Conservation (phyloP, 2,888 invertebrate genomes). For the Nomada flava region DNA sequence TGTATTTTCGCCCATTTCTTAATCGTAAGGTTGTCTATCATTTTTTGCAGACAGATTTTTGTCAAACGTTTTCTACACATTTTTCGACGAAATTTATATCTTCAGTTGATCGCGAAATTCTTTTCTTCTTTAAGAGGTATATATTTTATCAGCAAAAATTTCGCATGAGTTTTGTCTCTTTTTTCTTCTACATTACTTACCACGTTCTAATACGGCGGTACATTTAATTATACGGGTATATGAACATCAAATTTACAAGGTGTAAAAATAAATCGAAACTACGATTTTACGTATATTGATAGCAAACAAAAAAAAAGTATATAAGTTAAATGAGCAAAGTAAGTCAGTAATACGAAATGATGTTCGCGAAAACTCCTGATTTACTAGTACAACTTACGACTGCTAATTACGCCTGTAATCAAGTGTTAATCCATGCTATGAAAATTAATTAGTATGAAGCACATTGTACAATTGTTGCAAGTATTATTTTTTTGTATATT, state of each 20-base stretch:
- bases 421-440: constrained; percentile 39
- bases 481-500: background rate
- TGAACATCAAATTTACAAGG: constrained; percentile 41
- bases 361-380: constrained; percentile 59
- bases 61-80: background rate
- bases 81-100: background rate
- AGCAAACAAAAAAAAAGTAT: background rate
- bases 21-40: background rate
- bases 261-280: constrained; percentile 16
- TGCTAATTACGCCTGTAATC: constrained; percentile 49
- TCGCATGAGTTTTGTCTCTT: background rate
- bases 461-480: constrained; percentile 24
- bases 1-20: background rate
- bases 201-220: constrained; percentile 23
- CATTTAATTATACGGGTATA: constrained; percentile 51
- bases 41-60: background rate
- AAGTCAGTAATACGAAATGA: constrained; percentile 35
- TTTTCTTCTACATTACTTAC: constrained; percentile 7
- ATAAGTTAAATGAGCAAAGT: constrained; percentile 25
- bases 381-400: constrained; percentile 58
- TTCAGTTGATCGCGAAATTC: too few species aligned
- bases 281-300: constrained; percentile 35
- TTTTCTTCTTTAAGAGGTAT: too few species aligned
- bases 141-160: background rate
- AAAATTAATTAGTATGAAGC: constrained; percentile 64